phyloP scores from a whole-genome alignment of 30 jellyfish, hydroid and myxozoan genomes.

The Aurelia sp. region DNA sequence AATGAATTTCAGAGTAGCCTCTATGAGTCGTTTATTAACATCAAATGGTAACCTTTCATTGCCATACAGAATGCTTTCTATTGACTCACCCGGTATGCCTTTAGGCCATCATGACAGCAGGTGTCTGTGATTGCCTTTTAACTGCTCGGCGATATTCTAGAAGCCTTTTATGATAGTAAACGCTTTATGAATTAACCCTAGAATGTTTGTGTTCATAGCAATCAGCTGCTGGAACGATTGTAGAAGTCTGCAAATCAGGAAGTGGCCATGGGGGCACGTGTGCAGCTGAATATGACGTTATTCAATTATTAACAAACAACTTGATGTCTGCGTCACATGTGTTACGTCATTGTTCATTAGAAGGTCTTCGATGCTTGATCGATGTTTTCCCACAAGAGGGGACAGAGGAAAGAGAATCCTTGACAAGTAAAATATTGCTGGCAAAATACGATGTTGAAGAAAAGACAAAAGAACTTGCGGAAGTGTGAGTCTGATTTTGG shows the following conservation, averaged over 20 bases:
- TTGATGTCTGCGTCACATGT: constrained; percentile 77
- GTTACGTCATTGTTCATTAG: constrained; percentile 81
- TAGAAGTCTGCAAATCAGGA: constrained; percentile 87
- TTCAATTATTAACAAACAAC: constrained; percentile 46
- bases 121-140: no score
- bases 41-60: no score
- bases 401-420: constrained; percentile 42
- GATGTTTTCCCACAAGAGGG: constrained; percentile 47
- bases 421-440: constrained; percentile 67
- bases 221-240: constrained; percentile 72
- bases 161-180: no score
- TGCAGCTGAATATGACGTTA: constrained; percentile 37
- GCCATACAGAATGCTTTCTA: no score
- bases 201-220: constrained; percentile 13
- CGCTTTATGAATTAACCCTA: no score
- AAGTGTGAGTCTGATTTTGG: constrained; percentile 46
- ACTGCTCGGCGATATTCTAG: no score
- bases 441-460: constrained; percentile 80
- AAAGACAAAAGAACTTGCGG: constrained; percentile 75
- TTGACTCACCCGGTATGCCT: no score
- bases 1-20: no score
- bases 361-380: constrained; percentile 72
- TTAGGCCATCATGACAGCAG: no score
- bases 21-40: no score
- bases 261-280: constrained; percentile 49